Conservation (phyloP, 2,888 invertebrate genomes). For the Branchipolynoe longqiensis region DNA sequence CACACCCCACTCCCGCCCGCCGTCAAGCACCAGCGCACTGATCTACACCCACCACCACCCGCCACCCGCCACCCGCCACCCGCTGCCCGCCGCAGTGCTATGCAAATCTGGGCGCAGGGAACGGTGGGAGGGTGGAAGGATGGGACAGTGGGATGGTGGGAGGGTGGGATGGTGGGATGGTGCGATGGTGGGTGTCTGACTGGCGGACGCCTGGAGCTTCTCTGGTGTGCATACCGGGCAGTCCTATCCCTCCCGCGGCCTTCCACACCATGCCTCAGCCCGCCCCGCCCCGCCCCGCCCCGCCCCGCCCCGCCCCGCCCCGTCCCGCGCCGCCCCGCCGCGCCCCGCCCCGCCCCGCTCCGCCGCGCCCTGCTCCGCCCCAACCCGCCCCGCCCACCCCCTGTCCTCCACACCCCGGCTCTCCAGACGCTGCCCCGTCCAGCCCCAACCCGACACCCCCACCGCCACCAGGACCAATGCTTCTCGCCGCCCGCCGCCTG, state of each 20-base stretch:
- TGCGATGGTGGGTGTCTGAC: no score
- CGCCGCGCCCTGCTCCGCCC: not conserved
- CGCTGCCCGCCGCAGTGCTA: not conserved
- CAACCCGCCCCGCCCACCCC: not conserved
- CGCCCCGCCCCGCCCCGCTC: not conserved
- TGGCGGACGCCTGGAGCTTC: no score
- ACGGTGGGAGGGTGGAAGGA: no score
- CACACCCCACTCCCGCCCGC: not conserved
- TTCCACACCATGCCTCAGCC: not conserved
- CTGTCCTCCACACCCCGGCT: not conserved
- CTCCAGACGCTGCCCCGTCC: not conserved
- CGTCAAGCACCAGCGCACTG: not conserved
- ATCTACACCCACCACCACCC: not conserved
- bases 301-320: not conserved
- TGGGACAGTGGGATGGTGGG: no score
- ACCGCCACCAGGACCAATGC: conserved; percentile 4
- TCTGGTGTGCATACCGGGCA: not conserved
- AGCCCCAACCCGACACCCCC: not conserved
- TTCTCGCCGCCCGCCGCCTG: not conserved
- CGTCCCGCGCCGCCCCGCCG: not conserved
- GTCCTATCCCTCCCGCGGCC: not conserved
- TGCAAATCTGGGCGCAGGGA: no score
- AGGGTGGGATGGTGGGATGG: no score
- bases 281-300: not conserved
- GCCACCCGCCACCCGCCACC: not conserved